These are phyloP conservation scores for Dinomys branickii DNA, from an alignment of 2,113 vertebrate genomes.

Conservation along the genomic window DNA sequence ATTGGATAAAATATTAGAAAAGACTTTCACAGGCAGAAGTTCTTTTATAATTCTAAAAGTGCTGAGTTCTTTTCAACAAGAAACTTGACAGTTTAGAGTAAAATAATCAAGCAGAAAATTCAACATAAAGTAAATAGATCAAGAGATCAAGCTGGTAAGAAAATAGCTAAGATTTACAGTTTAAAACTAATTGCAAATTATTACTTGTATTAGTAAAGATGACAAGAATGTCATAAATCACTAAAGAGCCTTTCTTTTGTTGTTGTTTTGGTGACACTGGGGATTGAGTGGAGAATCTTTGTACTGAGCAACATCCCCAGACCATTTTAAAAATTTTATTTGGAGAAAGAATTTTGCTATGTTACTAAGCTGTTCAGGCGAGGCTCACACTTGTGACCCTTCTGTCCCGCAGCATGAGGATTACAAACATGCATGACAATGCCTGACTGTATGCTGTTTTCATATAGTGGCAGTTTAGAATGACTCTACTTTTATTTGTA, in stretches of 20 bases:
- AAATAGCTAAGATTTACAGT: conserved; percentile 4
- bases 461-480: not conserved
- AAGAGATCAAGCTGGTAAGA: not conserved
- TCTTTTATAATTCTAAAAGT: not conserved
- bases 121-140: conserved; percentile 8
- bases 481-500: not conserved
- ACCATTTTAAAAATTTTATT: not conserved
- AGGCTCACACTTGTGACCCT: not conserved
- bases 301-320: not conserved
- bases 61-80: not conserved
- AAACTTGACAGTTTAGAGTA: not conserved
- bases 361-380: not conserved
- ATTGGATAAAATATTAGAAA: conserved; percentile 6
- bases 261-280: not conserved
- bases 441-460: not conserved
- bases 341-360: not conserved
- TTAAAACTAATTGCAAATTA: conserved; percentile 3
- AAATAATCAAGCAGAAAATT: conserved; percentile 2
- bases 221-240: not conserved
- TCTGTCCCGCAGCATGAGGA: not conserved
- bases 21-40: not conserved
- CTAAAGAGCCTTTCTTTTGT: not conserved
- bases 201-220: not conserved
- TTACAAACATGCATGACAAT: not conserved
- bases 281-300: not conserved